These are phyloP conservation scores for Spicauda simplicius DNA, from an alignment of 2,888 invertebrate genomes.

Conservation along the genomic window DNA sequence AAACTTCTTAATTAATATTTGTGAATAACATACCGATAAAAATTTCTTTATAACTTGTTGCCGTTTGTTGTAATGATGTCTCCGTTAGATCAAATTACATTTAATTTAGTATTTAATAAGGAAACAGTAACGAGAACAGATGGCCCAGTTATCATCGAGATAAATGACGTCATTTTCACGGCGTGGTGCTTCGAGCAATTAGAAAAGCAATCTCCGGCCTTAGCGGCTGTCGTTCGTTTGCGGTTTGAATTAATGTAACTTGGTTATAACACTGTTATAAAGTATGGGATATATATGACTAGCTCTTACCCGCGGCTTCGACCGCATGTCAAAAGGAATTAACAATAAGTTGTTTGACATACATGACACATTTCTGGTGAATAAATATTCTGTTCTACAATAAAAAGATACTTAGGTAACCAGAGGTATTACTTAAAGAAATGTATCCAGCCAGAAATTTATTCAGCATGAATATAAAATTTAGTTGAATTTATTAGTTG, in stretches of 20 bases:
- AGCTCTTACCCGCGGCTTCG: no score
- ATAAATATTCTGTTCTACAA: no score
- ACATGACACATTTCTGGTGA: no score
- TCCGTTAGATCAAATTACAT: conserved; percentile 51
- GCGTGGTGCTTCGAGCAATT: conserved; percentile 50
- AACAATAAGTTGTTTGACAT: no score
- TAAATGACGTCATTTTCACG: conserved; percentile 49
- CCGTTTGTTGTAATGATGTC: neutral
- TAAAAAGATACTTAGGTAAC: no score
- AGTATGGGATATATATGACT: neutral
- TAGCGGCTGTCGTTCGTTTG: conserved; percentile 38
- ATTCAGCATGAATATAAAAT: no score
- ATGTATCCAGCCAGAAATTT: no score
- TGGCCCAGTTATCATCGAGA: conserved; percentile 50
- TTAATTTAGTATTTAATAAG: conserved; percentile 43
- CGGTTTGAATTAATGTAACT: conserved; percentile 31
- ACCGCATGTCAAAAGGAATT: no score
- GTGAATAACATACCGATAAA: neutral
- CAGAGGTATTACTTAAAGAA: no score
- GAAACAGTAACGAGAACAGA: conserved; percentile 37
- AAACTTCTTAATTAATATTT: no score
- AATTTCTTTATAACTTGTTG: neutral
- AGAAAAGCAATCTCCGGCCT: conserved; percentile 66
- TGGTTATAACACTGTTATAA: conserved; percentile 15
- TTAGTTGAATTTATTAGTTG: no score